These are phyloP conservation scores for Cnemophilus loriae DNA, from an alignment of 2,113 vertebrate genomes.

Conservation along the genomic window DNA sequence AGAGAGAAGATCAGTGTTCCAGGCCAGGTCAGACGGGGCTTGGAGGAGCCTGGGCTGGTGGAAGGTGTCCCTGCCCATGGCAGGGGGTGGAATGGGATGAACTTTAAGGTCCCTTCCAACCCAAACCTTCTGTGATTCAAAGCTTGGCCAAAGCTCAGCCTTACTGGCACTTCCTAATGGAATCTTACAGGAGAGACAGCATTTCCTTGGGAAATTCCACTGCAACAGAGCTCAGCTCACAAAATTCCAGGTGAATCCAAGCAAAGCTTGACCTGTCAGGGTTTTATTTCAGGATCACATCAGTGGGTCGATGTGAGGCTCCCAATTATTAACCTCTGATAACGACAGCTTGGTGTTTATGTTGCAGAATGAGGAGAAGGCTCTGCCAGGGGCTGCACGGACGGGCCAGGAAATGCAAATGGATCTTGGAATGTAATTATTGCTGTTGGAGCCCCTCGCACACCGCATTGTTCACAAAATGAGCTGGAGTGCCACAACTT, in stretches of 20 bases:
- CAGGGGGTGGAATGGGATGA: background rate
- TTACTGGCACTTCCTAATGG: rapidly evolving
- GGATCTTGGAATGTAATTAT: background rate
- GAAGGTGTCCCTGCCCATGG: background rate
- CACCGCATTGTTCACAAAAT: background rate
- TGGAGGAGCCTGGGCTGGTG: background rate
- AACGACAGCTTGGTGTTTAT: background rate
- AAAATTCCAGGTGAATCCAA: background rate
- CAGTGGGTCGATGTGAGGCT: background rate
- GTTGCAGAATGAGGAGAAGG: background rate
- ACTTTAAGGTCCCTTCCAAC: background rate
- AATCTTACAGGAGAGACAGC: background rate
- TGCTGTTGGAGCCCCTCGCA: background rate
- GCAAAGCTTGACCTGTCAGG: background rate
- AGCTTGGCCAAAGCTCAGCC: background rate
- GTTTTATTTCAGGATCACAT: background rate
- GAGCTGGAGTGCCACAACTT: background rate
- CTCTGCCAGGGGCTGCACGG: background rate
- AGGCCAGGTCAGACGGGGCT: background rate
- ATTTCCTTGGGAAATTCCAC: background rate
- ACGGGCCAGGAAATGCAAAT: background rate
- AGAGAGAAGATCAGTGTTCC: background rate
- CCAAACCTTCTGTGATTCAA: background rate
- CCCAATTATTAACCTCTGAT: background rate
- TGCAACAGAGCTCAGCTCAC: background rate